A percentile compares a stretch with the other conserved stretches of the same genome.
Conservation (phyloP, 2,113 vertebrate genomes). For the Elgaria multicarinata region DNA sequence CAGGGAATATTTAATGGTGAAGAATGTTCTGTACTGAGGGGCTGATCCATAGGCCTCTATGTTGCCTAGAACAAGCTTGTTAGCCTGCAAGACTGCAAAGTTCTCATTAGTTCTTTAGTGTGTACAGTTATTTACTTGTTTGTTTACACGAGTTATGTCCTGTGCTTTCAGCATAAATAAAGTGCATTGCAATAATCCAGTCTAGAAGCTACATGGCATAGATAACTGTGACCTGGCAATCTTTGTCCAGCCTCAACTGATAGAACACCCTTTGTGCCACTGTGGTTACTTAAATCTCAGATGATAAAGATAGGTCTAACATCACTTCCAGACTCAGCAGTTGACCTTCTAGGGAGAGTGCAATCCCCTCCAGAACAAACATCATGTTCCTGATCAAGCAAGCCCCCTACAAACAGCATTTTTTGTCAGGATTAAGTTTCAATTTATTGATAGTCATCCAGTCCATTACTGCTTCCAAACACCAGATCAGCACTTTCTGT, state of each 20-base stretch:
- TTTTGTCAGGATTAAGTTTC: neutral
- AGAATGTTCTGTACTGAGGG: constrained; percentile 35
- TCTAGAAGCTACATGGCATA: neutral
- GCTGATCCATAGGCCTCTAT: constrained; percentile 31
- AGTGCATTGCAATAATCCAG: neutral
- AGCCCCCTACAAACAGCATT: neutral
- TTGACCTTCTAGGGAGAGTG: neutral
- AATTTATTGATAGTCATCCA: neutral
- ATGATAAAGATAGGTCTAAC: neutral
- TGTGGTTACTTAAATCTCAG: neutral
- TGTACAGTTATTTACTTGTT: neutral
- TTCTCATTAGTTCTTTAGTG: neutral
- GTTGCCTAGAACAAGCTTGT: neutral
- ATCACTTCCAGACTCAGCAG: neutral
- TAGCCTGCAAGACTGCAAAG: neutral
- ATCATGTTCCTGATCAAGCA: too few species aligned
- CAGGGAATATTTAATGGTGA: constrained; percentile 47
- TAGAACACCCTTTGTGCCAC: neutral
- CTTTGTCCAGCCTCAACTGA: neutral
- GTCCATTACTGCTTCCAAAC: neutral
- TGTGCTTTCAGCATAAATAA: neutral
- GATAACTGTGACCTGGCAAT: neutral
- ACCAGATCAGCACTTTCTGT: neutral
- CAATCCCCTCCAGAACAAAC: neutral
- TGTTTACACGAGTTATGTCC: neutral